Base-by-base conservation (phyloP, 2,113 vertebrate species). In the Apteryx mantelli region DNA sequence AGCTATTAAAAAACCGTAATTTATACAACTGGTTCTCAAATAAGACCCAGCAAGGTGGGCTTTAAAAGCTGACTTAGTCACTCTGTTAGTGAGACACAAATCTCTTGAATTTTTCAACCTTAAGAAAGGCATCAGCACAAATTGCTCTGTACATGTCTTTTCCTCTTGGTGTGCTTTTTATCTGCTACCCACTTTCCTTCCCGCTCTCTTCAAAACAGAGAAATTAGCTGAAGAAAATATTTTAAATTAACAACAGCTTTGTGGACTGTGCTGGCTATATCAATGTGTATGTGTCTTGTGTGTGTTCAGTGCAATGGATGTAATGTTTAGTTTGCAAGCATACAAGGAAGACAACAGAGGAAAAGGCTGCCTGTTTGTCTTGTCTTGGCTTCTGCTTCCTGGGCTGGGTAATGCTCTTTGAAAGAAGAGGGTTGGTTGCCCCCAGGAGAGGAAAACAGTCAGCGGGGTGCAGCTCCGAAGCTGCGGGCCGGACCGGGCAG, bases 1-100 rank as follows among this genome's bases (percentile, higher is more conserved):
- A 94, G 71, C 95, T 95, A 95, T 96, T 96, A 96, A 90, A 95
- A 81, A 95, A 52, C 87, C 75, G 74, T 95, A 93, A 95, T 94
- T 97, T 96, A 91, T 88, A 81, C 85, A 94, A 77, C 79, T 68
- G 46, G 68, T 95, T 91, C 79, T 95, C 82, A 95, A 97, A 81
- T 95, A 94, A 91, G 94, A 93, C 7, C 32, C 55, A 87, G 63
- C 82, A 89, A 94, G 93, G 89, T 95, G 85, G 95, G 75, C 88
- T 95, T 91, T 92, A 96, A 95, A 96, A 85, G 64, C 84, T 89
- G 87, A 86, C 84, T 97, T 97, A 95, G 80, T 85, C 68, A 95
- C 26, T 46, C 73, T 66, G 58, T 93, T 93, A 56, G 86, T 80
- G 40, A 85, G 86, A 46, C 91, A 85, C n/a, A 65, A 85, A 77